Conservation (phyloP, 23 tunicate species). For the Pegea sp. region DNA sequence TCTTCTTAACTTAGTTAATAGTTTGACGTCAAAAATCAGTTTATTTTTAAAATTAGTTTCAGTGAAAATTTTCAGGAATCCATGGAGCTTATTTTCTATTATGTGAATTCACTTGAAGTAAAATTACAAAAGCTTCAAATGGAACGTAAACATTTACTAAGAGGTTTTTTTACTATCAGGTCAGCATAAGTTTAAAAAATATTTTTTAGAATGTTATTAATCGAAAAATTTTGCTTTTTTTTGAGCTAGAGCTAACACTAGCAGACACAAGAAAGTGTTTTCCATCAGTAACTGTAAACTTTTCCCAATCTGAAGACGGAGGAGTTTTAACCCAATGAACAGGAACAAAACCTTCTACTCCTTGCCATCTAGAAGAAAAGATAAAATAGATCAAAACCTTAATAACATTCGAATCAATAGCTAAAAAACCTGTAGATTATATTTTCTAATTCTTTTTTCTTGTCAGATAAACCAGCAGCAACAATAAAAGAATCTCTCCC, state of each 20-base stretch:
- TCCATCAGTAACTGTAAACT: conserved; percentile 16
- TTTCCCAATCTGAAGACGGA: conserved; percentile 84
- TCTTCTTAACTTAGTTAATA: no score
- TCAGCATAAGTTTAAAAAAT: no score
- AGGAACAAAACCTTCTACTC: conserved; percentile 65
- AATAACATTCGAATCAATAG: not conserved
- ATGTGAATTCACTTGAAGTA: no score
- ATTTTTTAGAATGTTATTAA: conserved; percentile 49
- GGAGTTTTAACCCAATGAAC: conserved; percentile 37
- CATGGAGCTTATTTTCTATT: no score
- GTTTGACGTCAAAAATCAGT: no score
- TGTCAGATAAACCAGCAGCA: conserved; percentile 47
- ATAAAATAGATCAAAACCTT: not conserved
- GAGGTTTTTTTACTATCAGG: no score
- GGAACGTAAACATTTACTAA: no score
- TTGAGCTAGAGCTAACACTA: conserved; percentile 24
- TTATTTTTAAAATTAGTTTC: no score
- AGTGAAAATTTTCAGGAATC: no score
- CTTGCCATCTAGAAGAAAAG: conserved; percentile 58
- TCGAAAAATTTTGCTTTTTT: conserved; percentile 33
- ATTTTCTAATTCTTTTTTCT: conserved; percentile 22
- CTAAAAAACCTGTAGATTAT: conserved; percentile 41
- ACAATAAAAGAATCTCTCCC: conserved; percentile 65
- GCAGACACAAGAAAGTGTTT: conserved; percentile 53
- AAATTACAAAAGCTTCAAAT: no score